A percentile compares a stretch with the other conserved stretches of the same genome.
phyloP scores from a whole-genome alignment of 2,888 invertebrate genomes.

The Netelia fuscicornis region DNA sequence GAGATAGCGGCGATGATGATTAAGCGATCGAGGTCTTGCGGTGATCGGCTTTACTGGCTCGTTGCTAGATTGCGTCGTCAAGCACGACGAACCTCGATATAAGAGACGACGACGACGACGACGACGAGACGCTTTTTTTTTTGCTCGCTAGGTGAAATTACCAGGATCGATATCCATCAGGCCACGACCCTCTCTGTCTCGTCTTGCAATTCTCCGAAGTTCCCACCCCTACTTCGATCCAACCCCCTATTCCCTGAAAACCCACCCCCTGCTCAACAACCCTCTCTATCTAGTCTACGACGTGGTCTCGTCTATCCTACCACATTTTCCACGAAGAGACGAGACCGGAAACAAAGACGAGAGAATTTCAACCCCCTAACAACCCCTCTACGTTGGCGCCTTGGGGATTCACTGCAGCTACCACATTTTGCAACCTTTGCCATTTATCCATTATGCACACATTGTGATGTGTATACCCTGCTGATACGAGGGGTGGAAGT shows the following conservation, averaged over 20 bases:
- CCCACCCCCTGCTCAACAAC: background rate
- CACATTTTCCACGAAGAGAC: constrained; percentile 32
- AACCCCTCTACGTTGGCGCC: constrained; percentile 24
- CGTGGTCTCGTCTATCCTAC: constrained; percentile 5
- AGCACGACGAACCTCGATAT: constrained; percentile 3
- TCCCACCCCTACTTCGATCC: constrained; percentile 24
- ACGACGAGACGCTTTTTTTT: background rate
- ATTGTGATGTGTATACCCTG: constrained; percentile 45
- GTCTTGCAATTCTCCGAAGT: constrained; percentile 34
- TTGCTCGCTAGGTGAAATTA: constrained; percentile 40
- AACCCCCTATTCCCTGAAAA: background rate
- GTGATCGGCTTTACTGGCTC: background rate
- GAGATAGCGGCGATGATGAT: constrained; percentile 7
- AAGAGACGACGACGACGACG: background rate
- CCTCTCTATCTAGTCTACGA: background rate
- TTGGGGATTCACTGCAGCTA: constrained; percentile 51
- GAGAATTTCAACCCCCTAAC: constrained; percentile 31
- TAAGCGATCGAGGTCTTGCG: background rate
- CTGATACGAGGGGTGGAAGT: constrained; percentile 29
- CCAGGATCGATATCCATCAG: constrained; percentile 58
- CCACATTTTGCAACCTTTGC: constrained; percentile 60
- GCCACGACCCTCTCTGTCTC: background rate
- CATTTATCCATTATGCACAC: constrained; percentile 68
- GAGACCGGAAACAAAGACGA: constrained; percentile 49
- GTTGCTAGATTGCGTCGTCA: background rate